Conservation (phyloP, 2,888 invertebrate genomes). For the Trileptium ribeirensis region DNA sequence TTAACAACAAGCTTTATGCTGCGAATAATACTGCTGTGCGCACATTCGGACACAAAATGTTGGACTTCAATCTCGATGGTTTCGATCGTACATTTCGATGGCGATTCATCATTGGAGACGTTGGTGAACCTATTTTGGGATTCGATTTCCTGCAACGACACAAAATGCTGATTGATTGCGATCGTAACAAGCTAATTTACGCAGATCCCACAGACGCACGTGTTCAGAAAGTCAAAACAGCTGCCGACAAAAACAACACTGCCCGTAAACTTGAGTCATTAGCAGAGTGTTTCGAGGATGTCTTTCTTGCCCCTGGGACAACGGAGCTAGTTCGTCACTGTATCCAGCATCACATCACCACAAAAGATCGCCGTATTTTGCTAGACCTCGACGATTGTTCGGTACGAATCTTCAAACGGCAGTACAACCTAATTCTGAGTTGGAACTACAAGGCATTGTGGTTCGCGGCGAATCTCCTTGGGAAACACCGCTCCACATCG, state of each 20-base stretch:
- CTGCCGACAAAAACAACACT: background rate
- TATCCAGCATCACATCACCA: conserved; percentile 11
- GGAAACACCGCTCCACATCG: conserved; percentile 12
- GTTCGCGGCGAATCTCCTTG: conserved; percentile 7
- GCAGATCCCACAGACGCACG: background rate
- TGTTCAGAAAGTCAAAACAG: background rate
- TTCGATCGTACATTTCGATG: conserved; percentile 8
- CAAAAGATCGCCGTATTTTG: conserved; percentile 2
- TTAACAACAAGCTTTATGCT: background rate
- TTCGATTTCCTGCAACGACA: conserved; percentile 1
- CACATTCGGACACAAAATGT: background rate
- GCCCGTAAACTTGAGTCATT: background rate
- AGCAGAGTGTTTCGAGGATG: background rate
- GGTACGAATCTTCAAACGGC: background rate
- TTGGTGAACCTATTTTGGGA: conserved; percentile 6
- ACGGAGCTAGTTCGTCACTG: conserved; percentile 1
- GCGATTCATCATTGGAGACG: background rate
- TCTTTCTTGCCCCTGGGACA: background rate
- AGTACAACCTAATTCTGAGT: background rate
- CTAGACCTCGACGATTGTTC: conserved; percentile 11
- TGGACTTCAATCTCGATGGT: background rate
- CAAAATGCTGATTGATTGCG: background rate
- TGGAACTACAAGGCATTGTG: background rate
- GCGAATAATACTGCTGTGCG: background rate
- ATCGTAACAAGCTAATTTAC: background rate